Conservation (phyloP, 1,140 invertebrate genomes). For the Trachymyrmex septentrionalis region DNA sequence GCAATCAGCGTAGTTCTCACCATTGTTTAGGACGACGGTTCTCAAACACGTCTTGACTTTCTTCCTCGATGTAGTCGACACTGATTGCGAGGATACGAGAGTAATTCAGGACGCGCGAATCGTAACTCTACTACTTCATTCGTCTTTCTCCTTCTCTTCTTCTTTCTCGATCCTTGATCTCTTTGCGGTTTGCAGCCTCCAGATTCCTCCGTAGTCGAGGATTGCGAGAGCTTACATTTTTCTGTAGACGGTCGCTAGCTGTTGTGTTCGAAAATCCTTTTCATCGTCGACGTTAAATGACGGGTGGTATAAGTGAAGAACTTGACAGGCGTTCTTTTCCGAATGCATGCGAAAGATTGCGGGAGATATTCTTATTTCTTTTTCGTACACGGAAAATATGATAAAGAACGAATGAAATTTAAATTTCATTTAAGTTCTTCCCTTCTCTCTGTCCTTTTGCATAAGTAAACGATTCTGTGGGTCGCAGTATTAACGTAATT, state of each 20-base stretch:
- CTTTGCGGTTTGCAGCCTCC: constrained; percentile 16
- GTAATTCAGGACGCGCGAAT: constrained; percentile 37
- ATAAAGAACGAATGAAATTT: constrained; percentile 23
- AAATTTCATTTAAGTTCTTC: background rate
- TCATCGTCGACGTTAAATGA: constrained; percentile 32
- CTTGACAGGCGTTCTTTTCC: constrained; percentile 24
- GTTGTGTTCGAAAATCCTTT: constrained; percentile 23
- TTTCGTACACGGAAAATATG: background rate
- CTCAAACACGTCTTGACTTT: constrained; percentile 57
- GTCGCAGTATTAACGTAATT: background rate
- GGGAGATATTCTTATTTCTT: constrained; percentile 18
- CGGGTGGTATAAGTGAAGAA: background rate
- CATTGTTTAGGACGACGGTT: constrained; percentile 69
- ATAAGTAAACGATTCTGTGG: background rate
- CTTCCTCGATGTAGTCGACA: constrained; percentile 35
- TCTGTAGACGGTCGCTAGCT: background rate
- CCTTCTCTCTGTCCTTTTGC: background rate
- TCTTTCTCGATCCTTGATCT: constrained; percentile 14
- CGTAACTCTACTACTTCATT: background rate
- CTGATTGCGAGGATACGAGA: constrained; percentile 51
- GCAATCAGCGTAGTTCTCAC: constrained; percentile 70
- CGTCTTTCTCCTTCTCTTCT: background rate
- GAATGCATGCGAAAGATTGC: constrained; percentile 12
- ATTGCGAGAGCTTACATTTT: constrained; percentile 32
- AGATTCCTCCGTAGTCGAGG: background rate